Evolutionary conservation across 2,113 vertebrate species (phyloP).

Genomic region (Megaceryle maxima): DNA sequence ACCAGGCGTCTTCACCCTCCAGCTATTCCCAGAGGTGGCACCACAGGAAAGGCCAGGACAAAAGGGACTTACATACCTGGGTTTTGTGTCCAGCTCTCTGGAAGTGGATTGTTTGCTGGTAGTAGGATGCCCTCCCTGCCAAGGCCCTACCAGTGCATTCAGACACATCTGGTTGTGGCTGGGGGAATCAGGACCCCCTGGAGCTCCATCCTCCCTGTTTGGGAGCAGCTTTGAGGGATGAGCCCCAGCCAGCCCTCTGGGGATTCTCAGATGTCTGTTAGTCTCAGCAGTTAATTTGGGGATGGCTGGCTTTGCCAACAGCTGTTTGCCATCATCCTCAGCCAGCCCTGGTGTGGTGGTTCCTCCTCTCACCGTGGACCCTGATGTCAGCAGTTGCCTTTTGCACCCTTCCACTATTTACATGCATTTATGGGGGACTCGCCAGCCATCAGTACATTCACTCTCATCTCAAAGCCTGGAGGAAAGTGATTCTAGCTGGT

Average conservation of each 20-base stretch:
- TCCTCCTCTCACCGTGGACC: background rate
- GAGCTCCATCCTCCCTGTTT: background rate
- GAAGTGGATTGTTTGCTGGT: background rate
- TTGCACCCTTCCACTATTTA: background rate
- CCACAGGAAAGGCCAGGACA: no score
- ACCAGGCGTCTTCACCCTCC: fast-evolving
- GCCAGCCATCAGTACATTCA: fast-evolving
- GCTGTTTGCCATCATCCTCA: background rate
- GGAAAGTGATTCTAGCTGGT: background rate
- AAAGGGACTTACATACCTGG: background rate
- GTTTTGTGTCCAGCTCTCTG: background rate
- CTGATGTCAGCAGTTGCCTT: background rate
- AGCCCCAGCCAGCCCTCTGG: background rate
- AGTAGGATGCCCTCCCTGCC: background rate
- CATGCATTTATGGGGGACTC: background rate
- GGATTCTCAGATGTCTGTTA: background rate
- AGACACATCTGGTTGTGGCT: background rate
- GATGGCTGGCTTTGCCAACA: background rate
- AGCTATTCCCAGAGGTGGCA: background rate
- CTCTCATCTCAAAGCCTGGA: background rate
- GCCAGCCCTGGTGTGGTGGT: background rate
- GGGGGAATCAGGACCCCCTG: background rate
- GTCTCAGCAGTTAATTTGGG: background rate
- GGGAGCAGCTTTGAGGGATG: background rate
- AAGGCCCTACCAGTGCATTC: background rate